Evolutionary conservation across 2,888 invertebrate species (phyloP).

Genomic region (Dilophus febrilis): DNA sequence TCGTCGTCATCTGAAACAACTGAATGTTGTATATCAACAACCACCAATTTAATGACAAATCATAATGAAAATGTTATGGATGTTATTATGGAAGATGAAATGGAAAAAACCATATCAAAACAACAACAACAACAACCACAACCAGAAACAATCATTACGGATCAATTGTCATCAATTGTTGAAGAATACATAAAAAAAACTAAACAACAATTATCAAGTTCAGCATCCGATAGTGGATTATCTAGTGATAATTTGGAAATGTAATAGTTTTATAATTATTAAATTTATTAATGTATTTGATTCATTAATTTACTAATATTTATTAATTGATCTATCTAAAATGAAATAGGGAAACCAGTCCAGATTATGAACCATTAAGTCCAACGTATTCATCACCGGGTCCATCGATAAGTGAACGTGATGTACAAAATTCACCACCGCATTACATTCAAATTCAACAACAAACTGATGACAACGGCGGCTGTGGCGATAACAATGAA

Average conservation of each 20-base stretch:
- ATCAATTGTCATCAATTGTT: too few species aligned
- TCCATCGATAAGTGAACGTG: slow-evolving; percentile 12
- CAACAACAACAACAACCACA: too few species aligned
- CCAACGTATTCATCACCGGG: slow-evolving; percentile 13
- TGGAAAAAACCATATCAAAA: too few species aligned
- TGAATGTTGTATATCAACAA: too few species aligned
- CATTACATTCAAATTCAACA: neutral
- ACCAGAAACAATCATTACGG: too few species aligned
- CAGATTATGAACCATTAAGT: slow-evolving; percentile 15
- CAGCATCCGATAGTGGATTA: slow-evolving; percentile 48
- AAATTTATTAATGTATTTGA: slow-evolving; percentile 17
- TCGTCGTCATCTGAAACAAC: too few species aligned
- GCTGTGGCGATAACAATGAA: too few species aligned
- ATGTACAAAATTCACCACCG: slow-evolving; percentile 10
- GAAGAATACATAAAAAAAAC: too few species aligned
- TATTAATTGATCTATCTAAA: too few species aligned
- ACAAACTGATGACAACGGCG: neutral
- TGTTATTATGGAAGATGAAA: too few species aligned
- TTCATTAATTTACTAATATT: neutral
- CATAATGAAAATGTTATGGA: too few species aligned
- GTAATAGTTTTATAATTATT: slow-evolving; percentile 26
- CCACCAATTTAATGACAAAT: too few species aligned
- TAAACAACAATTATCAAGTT: slow-evolving; percentile 13
- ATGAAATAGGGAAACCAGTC: slow-evolving; percentile 14
- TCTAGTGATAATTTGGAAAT: slow-evolving; percentile 43